Base-by-base conservation (phyloP, 1,140 invertebrate genomes). In the Schlechtendalia chinensis region DNA sequence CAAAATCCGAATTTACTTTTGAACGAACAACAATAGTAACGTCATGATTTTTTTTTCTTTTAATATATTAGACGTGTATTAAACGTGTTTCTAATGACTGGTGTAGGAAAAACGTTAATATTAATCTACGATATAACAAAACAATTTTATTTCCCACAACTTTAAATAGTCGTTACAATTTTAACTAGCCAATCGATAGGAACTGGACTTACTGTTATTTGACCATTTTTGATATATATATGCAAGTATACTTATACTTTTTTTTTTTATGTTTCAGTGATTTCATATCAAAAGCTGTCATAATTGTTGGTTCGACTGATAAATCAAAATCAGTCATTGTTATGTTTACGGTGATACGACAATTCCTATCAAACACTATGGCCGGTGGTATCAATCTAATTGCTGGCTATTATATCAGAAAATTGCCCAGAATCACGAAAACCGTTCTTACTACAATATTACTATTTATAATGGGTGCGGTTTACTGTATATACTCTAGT, bases 401-500 rank as follows among this genome's bases (percentile, higher is more conserved):
- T 50, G 19, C 32, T 45, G 22, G 67, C 1, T 53, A 47, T 12
- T 54, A 72, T 32, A 53, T 72, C n/a, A 72, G 47, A 29, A 72
- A 54, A 24, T 16, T 72, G 6, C n/a, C 69, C 11, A 54, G 47
- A 14, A 10, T 17, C 24, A 54, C 53, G 5, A 72, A 54, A n/a
- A 24, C 69, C 19, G 50, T 14, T 22, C 4, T 72, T 19, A 72
- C 69, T 29, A 72, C 69, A 54, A 45, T 22, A 29, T 24, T 72
- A 29, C 24, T 72, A 12, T 53, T 72, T 16, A 72, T 72, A 11
- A 53, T 72, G 69, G 69, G n/a, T 29, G 24, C 47, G 0, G 5
- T 54, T 14, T 72, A 72, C n/a, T 72, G 69, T 29, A 3, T 72
- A 14, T 72, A 72, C 12, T 19, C 69, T 72, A 17, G 47, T 72